Base-by-base conservation (phyloP, 35 echinoderm and acorn worm genomes). In the Acanthaster planci region DNA sequence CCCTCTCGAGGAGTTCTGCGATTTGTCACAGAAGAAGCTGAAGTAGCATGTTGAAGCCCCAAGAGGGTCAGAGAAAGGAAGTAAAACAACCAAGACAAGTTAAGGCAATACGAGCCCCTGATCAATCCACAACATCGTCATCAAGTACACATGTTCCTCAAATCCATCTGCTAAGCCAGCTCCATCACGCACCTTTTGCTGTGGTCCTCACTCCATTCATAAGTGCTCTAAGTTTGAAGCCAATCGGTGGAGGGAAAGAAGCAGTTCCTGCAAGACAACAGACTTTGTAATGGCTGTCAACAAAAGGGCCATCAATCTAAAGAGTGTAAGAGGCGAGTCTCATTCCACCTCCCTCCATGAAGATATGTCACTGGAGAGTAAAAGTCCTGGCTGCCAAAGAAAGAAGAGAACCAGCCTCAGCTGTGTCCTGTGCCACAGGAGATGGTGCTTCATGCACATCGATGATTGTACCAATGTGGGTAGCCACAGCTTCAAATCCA, bases 281-380 rank as follows among this genome's bases (percentile, higher is more conserved):
- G 39, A 31, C 51, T 89, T 30, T 90, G 92, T 50, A 90, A 86
- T 83, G 88, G 92, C 10, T 94, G 92, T 84, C 87, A 90, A 18
- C 54, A 78, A 15, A 89, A 55, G 29, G 92, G 92, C 1, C 92
- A 94, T 51, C 34, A 51, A 15, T 40, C 82, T 18, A 90, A 84
- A 50, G 80, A 90, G 30, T 94, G 87, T 40, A 90, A 76, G 55
- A 40, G 51, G 21, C 80, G 84, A 50, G 78, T 39, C 44, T 89
- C 76, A 0, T 39, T 21, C 90, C 37, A 31, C 87, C 19, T 1
- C 64, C 21, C 60, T 94, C 7, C 92, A 94, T 82, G 87, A 84
- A 38, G 67, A 90, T 17, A 68, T 0, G 22, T 57, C 75, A 90
- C 85, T 42, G 21, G 12, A 38, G 8, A 26, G 36, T 85, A 90